Conservation (phyloP, 1,140 invertebrate species). For the Procambarus virginalis region DNA sequence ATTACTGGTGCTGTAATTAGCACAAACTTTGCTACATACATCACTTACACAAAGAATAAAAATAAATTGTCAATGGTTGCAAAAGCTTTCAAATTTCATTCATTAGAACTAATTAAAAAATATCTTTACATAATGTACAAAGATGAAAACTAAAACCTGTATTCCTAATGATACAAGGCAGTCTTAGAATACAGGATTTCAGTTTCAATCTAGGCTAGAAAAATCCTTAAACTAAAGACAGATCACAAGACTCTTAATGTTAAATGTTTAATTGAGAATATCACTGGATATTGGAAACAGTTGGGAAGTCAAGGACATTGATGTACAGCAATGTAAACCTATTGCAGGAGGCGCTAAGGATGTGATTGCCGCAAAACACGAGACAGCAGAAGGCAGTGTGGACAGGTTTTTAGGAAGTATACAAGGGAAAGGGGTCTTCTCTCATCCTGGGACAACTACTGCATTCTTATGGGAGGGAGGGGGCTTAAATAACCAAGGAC, state of each 20-base stretch:
- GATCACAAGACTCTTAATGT: constrained; percentile 65
- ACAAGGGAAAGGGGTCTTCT: constrained; percentile 1
- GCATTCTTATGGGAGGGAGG: not conserved
- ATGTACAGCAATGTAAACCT: constrained; percentile 49
- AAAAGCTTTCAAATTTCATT: constrained; percentile 63
- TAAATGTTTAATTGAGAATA: constrained; percentile 64
- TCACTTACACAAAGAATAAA: constrained; percentile 45
- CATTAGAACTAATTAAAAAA: constrained; percentile 56
- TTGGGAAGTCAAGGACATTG: constrained; percentile 53
- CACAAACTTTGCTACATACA: constrained; percentile 30
- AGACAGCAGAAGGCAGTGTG: constrained; percentile 64
- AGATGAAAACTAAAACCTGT: constrained; percentile 62
- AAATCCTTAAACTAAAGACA: constrained; percentile 65
- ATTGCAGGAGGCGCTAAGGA: constrained; percentile 58
- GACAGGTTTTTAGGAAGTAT: constrained; percentile 35
- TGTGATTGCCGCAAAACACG: constrained; percentile 48
- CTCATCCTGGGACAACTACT: constrained; percentile 30
- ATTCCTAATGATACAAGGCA: constrained; percentile 45
- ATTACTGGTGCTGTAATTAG: constrained; percentile 35
- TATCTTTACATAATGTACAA: constrained; percentile 66
- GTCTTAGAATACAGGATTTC: constrained; percentile 53
- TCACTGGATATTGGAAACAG: constrained; percentile 57
- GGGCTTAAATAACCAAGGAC: constrained; percentile 12
- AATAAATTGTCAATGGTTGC: constrained; percentile 10
- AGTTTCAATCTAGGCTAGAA: constrained; percentile 63